Conservation (phyloP, 1,140 invertebrate species). For the Trichogramma pretiosum region DNA sequence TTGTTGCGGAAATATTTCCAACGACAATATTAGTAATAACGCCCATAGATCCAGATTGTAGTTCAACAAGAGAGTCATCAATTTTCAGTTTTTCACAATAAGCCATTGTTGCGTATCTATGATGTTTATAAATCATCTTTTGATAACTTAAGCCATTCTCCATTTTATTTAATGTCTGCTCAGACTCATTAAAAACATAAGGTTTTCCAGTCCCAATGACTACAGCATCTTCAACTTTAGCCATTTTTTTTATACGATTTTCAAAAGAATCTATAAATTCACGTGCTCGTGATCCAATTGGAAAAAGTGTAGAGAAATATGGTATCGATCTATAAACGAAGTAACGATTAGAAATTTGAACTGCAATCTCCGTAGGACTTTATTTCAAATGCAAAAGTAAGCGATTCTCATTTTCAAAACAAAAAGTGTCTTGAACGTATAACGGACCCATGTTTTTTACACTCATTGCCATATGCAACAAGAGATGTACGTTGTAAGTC, state of each 20-base stretch:
- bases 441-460: constrained; percentile 8
- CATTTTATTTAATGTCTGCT: not conserved
- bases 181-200: not conserved
- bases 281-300: not conserved
- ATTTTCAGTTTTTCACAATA: constrained; percentile 12
- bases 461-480: not conserved
- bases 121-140: constrained; percentile 10
- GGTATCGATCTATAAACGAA: constrained; percentile 7
- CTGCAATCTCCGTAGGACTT: constrained; percentile 5
- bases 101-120: constrained; percentile 3
- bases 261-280: constrained; percentile 9
- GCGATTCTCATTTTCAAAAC: constrained; percentile 12
- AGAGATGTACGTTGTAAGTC: constrained; percentile 9
- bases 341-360: constrained; percentile 13
- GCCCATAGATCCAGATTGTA: not conserved
- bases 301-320: not conserved
- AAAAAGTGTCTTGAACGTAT: constrained; percentile 6
- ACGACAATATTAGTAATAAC: constrained; percentile 7
- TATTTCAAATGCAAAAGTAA: constrained; percentile 7
- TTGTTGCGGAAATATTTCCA: not conserved
- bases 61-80: constrained; percentile 11
- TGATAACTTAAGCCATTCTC: not conserved
- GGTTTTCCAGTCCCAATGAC: not conserved
- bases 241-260: constrained; percentile 6
- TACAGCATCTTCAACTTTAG: not conserved